Evolutionary conservation across 2,113 vertebrate species (phyloP).

Genomic region (Cichladusa arquata): DNA sequence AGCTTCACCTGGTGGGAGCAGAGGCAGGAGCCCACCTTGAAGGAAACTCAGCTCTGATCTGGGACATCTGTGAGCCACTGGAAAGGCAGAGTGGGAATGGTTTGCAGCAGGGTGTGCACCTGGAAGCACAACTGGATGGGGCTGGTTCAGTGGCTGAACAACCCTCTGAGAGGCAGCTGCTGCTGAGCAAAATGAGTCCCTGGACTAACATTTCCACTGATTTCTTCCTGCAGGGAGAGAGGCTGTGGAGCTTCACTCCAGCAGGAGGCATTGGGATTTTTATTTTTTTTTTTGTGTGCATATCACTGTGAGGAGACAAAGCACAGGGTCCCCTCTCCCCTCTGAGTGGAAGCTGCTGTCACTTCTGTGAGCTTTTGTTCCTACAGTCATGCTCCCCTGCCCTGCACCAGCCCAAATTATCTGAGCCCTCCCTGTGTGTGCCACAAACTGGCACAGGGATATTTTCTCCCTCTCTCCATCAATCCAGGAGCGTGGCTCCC

Average conservation of each 20-base stretch:
- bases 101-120: neutral
- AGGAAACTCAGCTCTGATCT: neutral
- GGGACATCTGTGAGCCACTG: neutral
- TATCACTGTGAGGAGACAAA: neutral
- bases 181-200: neutral
- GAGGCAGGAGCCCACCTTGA: constrained; percentile 11
- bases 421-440: neutral
- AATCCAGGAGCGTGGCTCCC: neutral
- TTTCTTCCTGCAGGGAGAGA: neutral
- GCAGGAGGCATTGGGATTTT: neutral
- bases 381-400: neutral
- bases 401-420: neutral
- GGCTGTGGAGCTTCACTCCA: neutral
- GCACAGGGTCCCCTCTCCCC: neutral
- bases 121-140: neutral
- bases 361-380: neutral
- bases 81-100: neutral
- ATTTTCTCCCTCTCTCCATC: neutral
- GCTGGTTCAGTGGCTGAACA: neutral
- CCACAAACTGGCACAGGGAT: neutral
- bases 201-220: neutral
- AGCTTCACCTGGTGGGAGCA: constrained; percentile 20
- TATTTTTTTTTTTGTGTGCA: neutral
- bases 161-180: neutral
- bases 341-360: neutral